These are phyloP conservation scores for Geothlypis trichas DNA, from an alignment of 2,113 vertebrate species.

Conservation along the genomic window DNA sequence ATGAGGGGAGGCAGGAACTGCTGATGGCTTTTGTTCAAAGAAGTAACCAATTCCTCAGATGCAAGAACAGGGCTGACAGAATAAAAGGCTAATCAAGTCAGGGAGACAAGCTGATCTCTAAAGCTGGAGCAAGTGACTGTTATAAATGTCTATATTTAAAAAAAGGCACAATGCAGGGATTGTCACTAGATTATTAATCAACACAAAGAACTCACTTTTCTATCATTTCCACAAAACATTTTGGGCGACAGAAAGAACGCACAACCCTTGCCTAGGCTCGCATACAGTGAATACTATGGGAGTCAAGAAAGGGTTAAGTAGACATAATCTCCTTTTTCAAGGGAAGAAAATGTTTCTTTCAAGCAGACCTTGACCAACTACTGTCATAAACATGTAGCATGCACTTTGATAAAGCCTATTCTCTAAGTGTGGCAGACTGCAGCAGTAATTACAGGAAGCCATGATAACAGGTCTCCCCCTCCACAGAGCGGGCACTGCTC, in stretches of 20 bases:
- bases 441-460: slow-evolving; percentile 75
- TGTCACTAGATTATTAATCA: slow-evolving; percentile 2
- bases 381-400: slow-evolving; percentile 66
- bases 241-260: background rate
- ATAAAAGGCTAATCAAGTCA: slow-evolving; percentile 56
- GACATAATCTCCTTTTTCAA: slow-evolving; percentile 29
- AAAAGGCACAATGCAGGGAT: background rate
- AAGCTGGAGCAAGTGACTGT: slow-evolving; percentile 20
- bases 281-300: background rate
- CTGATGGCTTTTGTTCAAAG: slow-evolving; percentile 59
- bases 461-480: slow-evolving; percentile 65
- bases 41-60: slow-evolving; percentile 52
- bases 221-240: slow-evolving; percentile 11
- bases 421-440: slow-evolving; percentile 69
- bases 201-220: slow-evolving; percentile 25
- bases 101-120: slow-evolving; percentile 42
- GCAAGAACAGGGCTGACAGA: slow-evolving; percentile 29
- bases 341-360: slow-evolving; percentile 60
- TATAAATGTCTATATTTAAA: slow-evolving; percentile 36
- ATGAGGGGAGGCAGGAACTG: background rate
- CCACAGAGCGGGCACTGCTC: slow-evolving; percentile 40
- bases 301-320: slow-evolving; percentile 60
- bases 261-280: background rate
- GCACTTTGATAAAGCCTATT: slow-evolving; percentile 67
- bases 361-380: slow-evolving; percentile 71